Evolutionary conservation across 1,140 invertebrate species (phyloP).

Genomic region (Agrypnia vestita): DNA sequence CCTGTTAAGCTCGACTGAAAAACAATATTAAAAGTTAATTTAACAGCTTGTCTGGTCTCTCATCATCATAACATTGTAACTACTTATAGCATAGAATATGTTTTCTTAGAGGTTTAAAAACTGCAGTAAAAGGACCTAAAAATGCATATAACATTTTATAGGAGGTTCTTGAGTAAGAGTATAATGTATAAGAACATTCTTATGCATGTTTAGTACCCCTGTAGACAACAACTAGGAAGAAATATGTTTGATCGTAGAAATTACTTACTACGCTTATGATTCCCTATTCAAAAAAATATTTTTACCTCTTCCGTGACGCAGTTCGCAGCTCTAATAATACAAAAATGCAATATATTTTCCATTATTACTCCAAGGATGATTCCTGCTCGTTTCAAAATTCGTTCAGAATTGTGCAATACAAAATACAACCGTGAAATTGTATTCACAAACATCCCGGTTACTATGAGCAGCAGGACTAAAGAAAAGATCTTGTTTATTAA

Average conservation of each 20-base stretch:
- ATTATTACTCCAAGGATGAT: constrained; percentile 15
- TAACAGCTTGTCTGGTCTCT: no score
- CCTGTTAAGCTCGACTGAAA: constrained; percentile 24
- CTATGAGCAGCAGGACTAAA: constrained; percentile 12
- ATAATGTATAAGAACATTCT: no score
- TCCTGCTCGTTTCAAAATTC: background rate
- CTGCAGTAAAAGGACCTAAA: no score
- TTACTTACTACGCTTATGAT: no score
- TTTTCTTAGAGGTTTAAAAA: no score
- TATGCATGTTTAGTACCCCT: no score
- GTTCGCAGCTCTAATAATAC: constrained; percentile 21
- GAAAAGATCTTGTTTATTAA: constrained; percentile 43
- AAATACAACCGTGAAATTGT: constrained; percentile 44
- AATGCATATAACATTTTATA: no score
- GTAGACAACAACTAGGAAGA: no score
- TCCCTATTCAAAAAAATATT: background rate
- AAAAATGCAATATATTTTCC: constrained; percentile 34
- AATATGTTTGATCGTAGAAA: no score
- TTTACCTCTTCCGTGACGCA: constrained; percentile 38
- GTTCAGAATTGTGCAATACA: constrained; percentile 5
- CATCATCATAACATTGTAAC: no score
- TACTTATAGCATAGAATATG: no score
- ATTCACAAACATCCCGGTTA: constrained; percentile 40
- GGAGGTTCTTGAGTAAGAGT: no score
- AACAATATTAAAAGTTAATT: background rate